phyloP scores from a whole-genome alignment of 2,113 vertebrate genomes.

The Uria lomvia region DNA sequence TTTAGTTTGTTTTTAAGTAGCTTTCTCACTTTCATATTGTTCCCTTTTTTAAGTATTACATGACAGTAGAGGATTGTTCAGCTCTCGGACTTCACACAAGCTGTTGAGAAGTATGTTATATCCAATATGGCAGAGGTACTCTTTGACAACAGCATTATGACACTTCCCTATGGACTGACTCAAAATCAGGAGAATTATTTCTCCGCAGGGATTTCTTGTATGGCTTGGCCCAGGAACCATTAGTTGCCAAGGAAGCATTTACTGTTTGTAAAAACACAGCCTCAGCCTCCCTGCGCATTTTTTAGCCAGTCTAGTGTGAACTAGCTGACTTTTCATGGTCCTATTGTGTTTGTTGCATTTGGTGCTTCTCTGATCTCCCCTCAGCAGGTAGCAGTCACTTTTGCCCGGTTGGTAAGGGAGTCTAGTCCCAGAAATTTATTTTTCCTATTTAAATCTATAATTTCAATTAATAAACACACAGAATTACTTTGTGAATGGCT shows the following conservation, averaged over 20 bases:
- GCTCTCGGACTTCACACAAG: neutral
- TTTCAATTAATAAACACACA: neutral
- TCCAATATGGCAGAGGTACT: neutral
- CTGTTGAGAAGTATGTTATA: neutral
- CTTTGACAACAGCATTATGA: fast-evolving
- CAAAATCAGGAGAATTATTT: neutral
- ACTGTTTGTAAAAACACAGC: neutral
- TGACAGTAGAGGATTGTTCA: neutral
- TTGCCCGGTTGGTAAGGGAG: neutral
- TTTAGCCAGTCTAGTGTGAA: neutral
- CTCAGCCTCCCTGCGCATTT: fast-evolving
- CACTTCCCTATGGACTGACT: neutral
- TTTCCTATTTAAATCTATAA: neutral
- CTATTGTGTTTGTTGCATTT: neutral
- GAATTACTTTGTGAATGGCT: neutral
- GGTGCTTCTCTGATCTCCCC: neutral
- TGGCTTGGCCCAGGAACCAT: neutral
- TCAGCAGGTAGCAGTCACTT: neutral
- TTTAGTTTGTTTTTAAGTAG: neutral
- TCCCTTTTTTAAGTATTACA: neutral
- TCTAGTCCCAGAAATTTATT: neutral
- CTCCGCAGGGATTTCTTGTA: neutral
- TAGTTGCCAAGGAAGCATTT: neutral
- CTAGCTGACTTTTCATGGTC: neutral
- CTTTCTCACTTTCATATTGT: neutral